Evolutionary conservation across 2,113 vertebrate species (phyloP), one percentile per base, ranked within the genome.

Genomic region (Cheilinus undulatus): DNA sequence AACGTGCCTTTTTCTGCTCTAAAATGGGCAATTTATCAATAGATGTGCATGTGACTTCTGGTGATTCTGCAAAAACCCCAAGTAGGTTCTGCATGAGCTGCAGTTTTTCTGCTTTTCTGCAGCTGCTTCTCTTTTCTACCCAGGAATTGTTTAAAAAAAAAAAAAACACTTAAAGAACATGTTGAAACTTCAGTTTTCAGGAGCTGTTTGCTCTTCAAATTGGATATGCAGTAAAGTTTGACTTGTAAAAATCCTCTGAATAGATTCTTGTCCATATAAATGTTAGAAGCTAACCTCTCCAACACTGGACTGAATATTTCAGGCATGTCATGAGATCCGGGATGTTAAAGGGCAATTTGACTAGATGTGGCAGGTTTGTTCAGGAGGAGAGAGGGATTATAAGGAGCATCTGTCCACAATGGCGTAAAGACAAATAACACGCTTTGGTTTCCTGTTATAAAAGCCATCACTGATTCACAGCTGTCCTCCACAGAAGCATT

Each of bases 401-500:
- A 10, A 50, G 53, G 24, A 53, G 71, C 59, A 26, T 74, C 57
- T 63, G 53, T 77, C 60, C 67, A 38, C 72, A 19, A 9, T 23
- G 13, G 64, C 54, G 57, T 82, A 86, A 84, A 86, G 67, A 69
- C 76, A 81, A 34, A 46, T 69, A 50, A 66, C 66, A 52, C 42
- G 52, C 49, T 70, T 61, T 27, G 60, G 42, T 75, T 66, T 88
- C 73, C 73, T 68, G 70, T 83, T 68, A 49, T 20, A 22, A 63
- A 57, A 42, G 66, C 61, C 62, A 81, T 82, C 69, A 87, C 68
- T 51, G 68, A 86, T 80, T 82, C 67, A 57, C 59, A 79, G 69
- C 72, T 74, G 71, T 78, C 57, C 66, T 75, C 74, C 50, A 40
- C 54, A 23, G 36, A 48, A 50, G 19, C 49, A 34, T 83, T 82